phyloP scores from a whole-genome alignment of 2,888 invertebrate genomes.

The Stenotaenia linearis region DNA sequence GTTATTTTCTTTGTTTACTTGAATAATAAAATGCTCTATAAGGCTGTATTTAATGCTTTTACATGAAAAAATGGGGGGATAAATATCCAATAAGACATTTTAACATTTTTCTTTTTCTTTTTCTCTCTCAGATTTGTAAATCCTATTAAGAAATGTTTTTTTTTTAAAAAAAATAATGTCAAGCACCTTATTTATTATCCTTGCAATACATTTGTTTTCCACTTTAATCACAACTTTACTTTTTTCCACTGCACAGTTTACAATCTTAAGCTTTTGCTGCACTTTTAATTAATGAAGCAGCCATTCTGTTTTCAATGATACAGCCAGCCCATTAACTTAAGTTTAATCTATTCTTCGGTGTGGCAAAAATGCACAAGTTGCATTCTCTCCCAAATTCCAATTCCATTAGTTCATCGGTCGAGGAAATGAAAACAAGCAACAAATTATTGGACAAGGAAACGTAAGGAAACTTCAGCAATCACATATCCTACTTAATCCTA shows the following conservation, averaged over 20 bases:
- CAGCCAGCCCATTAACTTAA: neutral
- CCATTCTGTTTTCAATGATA: neutral
- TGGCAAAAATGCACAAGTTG: neutral
- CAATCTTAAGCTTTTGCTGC: neutral
- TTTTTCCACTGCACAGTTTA: neutral
- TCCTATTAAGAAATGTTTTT: too few relatives aligned
- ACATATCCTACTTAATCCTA: neutral
- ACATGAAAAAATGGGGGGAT: too few relatives aligned
- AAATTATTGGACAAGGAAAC: neutral
- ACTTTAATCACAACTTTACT: neutral
- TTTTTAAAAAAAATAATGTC: too few relatives aligned
- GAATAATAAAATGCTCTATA: neutral
- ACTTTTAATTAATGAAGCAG: neutral
- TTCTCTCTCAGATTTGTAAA: too few relatives aligned
- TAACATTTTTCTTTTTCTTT: too few relatives aligned
- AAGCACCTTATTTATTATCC: neutral
- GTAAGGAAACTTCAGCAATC: neutral
- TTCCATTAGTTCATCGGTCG: neutral
- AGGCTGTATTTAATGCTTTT: too few relatives aligned
- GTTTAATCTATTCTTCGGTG: neutral
- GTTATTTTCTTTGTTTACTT: neutral
- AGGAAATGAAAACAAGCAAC: neutral
- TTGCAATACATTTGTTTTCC: neutral
- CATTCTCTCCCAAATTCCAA: neutral
- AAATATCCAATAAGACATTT: too few relatives aligned